Evolutionary conservation across 2,797 vertebrate genomes (phyloP), one percentile per base, ranked within the genome.

Genomic region (Catharus ustulatus): DNA sequence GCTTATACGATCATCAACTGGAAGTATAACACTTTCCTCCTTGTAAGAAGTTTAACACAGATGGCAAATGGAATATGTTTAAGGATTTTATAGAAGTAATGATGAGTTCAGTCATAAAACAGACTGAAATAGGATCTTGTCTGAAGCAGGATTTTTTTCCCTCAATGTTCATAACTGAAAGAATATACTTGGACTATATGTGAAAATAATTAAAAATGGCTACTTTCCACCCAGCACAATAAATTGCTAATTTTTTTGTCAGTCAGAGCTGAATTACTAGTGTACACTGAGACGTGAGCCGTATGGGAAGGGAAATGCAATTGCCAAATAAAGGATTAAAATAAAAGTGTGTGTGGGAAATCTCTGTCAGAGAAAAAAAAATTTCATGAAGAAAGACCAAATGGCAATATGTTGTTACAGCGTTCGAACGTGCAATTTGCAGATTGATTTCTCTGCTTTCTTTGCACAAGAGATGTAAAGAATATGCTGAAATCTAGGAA

Each of bases 401-500:
- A 95, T 55, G 69, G 58, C 66, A 94, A 51, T 80, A 80, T 84
- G 79, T 52, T 92, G 79, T 89, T 84, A 80, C 7, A 96, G 71
- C 6, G 1, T 93, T 96, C 2, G 6, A 92, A 95, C 10, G 6
- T 71, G 34, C 69, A 91, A 95, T 76, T 92, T 92, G 30, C 75
- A 94, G 75, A 96, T 77, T 95, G 79, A 92, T 97, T 95, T 95
- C 79, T 80, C 77, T 92, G 20, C 55, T 93, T 79, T 94, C 94
- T 96, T 84, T 95, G 68, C 86, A 93, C 43, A 95, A 68, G 92
- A 95, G 90, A 95, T 93, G 67, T 48, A 97, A 96, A 97, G 90
- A 97, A 96, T 96, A 96, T 96, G 90, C 88, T 93, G 93, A 96
- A 97, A 96, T 96, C 86, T 92, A 64, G 92, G 77, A 94, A 92